Conservation (phyloP, 2,113 vertebrate genomes). For the Malurus melanocephalus region DNA sequence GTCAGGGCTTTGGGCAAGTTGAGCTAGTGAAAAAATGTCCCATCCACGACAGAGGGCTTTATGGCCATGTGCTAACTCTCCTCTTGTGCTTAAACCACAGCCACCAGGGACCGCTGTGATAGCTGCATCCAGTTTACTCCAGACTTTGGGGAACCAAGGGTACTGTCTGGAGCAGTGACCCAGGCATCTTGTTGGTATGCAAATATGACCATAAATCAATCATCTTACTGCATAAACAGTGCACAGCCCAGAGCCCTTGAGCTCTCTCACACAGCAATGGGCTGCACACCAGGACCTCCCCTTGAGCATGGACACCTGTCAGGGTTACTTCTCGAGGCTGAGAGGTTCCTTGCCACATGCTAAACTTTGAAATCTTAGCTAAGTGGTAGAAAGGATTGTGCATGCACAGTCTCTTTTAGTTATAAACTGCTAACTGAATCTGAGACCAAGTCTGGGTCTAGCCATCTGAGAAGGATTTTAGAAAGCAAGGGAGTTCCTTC, state of each 20-base stretch:
- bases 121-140: background rate
- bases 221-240: background rate
- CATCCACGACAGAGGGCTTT: fast-evolving
- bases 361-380: background rate
- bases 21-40: background rate
- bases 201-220: background rate
- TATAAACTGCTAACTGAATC: background rate
- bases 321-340: fast-evolving
- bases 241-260: background rate
- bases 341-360: background rate
- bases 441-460: background rate
- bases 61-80: background rate
- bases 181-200: background rate
- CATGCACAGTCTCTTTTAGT: background rate
- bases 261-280: background rate
- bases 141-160: background rate
- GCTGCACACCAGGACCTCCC: background rate
- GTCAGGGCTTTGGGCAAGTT: background rate
- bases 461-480: background rate
- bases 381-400: background rate
- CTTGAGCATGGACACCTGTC: background rate
- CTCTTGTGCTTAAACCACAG: background rate
- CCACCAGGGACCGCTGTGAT: background rate
- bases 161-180: background rate
- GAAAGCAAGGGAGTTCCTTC: background rate